phyloP scores from a whole-genome alignment of 2,888 invertebrate genomes.

The Xanthorhoe spadicearia region DNA sequence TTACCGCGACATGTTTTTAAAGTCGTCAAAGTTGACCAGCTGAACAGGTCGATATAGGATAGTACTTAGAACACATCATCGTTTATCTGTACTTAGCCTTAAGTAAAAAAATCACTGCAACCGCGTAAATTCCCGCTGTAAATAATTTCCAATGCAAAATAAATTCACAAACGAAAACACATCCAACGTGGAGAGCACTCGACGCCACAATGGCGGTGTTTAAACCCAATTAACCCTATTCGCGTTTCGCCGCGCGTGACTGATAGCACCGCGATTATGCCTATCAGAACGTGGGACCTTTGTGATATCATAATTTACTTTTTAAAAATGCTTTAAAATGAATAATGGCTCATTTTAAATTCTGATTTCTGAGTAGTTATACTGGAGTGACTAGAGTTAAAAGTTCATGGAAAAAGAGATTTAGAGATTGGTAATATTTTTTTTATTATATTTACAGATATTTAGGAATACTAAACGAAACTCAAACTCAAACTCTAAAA shows the following conservation, averaged over 20 bases:
- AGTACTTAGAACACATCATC: too few relatives aligned
- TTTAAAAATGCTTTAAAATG: not conserved
- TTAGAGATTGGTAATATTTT: too few relatives aligned
- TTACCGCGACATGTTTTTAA: too few relatives aligned
- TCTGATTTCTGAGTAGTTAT: not conserved
- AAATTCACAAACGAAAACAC: not conserved
- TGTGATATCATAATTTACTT: conserved; percentile 9
- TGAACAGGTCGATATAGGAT: too few relatives aligned
- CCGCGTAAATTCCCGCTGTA: not conserved
- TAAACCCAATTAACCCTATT: conserved; percentile 39
- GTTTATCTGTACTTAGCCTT: too few relatives aligned
- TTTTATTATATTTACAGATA: too few relatives aligned
- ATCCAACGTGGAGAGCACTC: conserved; percentile 6
- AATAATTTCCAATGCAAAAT: not conserved
- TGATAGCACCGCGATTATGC: conserved; percentile 31
- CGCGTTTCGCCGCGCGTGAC: conserved; percentile 33
- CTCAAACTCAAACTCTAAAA: too few relatives aligned
- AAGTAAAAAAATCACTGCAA: too few relatives aligned
- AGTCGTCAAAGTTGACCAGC: too few relatives aligned
- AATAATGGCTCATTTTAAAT: not conserved
- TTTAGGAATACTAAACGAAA: too few relatives aligned
- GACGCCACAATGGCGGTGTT: conserved; percentile 23
- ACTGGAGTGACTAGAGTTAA: too few relatives aligned
- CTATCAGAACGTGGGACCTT: conserved; percentile 22
- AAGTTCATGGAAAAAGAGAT: too few relatives aligned